Evolutionary conservation across 2,113 vertebrate genomes (phyloP).

Genomic region (Cervus canadensis): DNA sequence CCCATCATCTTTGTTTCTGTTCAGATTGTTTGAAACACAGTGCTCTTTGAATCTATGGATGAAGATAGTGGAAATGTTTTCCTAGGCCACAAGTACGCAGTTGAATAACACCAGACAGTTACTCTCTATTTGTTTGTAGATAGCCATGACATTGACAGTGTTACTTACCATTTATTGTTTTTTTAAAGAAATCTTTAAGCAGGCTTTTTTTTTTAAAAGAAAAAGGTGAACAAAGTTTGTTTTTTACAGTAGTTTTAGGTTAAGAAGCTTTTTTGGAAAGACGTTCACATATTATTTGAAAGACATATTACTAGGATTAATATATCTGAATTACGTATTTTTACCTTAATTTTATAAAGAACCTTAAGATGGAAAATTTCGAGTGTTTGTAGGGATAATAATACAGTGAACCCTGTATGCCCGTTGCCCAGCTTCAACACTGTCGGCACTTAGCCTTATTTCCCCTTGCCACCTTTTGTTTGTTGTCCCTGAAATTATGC

Average conservation of each 20-base stretch:
- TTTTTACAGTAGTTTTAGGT: not conserved
- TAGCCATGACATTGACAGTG: not conserved
- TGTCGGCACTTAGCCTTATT: not conserved
- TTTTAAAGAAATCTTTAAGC: not conserved
- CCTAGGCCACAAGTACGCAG: no score
- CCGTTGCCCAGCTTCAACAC: rapidly evolving
- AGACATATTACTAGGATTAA: not conserved
- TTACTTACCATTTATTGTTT: not conserved
- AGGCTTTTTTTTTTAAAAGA: not conserved
- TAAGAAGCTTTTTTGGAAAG: not conserved
- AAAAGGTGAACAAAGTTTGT: not conserved
- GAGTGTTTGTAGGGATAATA: not conserved
- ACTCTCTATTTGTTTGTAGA: not conserved
- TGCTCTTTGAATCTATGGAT: rapidly evolving
- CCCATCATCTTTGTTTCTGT: not conserved
- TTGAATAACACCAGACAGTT: not conserved
- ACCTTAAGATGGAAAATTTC: not conserved
- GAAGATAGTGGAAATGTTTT: not conserved
- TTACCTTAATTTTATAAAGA: not conserved
- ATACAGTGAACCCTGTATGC: rapidly evolving
- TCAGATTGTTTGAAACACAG: not conserved
- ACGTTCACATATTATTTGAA: not conserved
- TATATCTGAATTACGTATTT: not conserved
- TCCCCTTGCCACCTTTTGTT: not conserved
- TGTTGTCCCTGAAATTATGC: not conserved